These are phyloP conservation scores for Lithophane socia DNA, from an alignment of 2,888 invertebrate genomes.

Conservation along the genomic window DNA sequence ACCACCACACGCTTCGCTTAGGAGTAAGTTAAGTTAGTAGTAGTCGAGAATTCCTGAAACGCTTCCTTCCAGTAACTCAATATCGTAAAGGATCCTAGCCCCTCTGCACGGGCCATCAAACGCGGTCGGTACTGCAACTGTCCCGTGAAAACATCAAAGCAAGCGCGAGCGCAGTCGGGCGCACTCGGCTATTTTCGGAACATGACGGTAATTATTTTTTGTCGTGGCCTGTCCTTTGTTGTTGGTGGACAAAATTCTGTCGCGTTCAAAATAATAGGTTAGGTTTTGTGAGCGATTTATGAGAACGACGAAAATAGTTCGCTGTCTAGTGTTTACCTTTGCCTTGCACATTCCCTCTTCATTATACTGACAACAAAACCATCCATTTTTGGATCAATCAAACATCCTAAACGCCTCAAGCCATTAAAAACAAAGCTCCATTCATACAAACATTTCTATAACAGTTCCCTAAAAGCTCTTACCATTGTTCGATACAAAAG, in stretches of 20 bases:
- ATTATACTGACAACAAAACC: not conserved
- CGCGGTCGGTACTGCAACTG: slow-evolving; percentile 56
- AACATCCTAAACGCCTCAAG: slow-evolving; percentile 4
- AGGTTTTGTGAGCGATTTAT: slow-evolving; percentile 59
- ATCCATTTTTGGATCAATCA: not conserved
- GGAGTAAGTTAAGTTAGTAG: not conserved
- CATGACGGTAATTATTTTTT: slow-evolving; percentile 84
- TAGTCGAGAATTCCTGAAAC: slow-evolving; percentile 30
- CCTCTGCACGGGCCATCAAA: slow-evolving; percentile 58
- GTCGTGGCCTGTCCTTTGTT: slow-evolving; percentile 82
- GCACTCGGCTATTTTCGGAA: slow-evolving; percentile 80
- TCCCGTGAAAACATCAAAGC: slow-evolving; percentile 80
- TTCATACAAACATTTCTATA: slow-evolving; percentile 35
- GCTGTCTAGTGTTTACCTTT: slow-evolving; percentile 13
- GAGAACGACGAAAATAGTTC: slow-evolving; percentile 29
- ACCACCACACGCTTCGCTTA: not conserved
- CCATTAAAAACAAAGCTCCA: slow-evolving; percentile 26
- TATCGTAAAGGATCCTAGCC: slow-evolving; percentile 39
- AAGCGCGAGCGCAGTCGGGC: slow-evolving; percentile 65
- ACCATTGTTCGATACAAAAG: slow-evolving; percentile 43
- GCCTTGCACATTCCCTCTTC: not conserved
- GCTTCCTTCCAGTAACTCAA: slow-evolving; percentile 32
- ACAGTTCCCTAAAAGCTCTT: slow-evolving; percentile 33
- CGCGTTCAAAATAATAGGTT: slow-evolving; percentile 49
- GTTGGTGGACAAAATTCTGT: slow-evolving; percentile 68